These are phyloP conservation scores for Oryzias sinensis DNA, from an alignment of 2,797 vertebrate species.

Conservation along the genomic window DNA sequence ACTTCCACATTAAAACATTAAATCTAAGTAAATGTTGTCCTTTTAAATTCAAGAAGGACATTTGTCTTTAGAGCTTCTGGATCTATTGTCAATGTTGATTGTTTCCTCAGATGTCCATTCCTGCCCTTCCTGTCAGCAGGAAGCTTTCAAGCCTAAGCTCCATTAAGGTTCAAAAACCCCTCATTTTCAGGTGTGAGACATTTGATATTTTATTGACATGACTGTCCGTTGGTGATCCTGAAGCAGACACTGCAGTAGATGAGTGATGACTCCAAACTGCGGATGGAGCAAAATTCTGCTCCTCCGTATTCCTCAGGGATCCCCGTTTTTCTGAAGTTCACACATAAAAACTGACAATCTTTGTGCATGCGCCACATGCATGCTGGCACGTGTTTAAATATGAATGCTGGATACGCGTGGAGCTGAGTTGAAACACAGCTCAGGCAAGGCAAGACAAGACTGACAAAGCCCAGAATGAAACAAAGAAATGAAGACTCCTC, in stretches of 20 bases:
- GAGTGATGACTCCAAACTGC: constrained; percentile 40
- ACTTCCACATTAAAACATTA: too few species aligned
- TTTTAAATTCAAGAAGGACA: too few species aligned
- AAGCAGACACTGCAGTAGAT: constrained; percentile 27
- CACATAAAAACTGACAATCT: constrained; percentile 18
- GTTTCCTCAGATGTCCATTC: too few species aligned
- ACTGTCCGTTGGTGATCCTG: constrained; percentile 4
- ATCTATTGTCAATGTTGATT: too few species aligned
- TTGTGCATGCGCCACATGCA: neutral
- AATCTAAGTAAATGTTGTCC: too few species aligned
- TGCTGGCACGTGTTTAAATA: neutral
- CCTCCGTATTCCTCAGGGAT: constrained; percentile 48
- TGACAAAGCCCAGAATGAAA: constrained; percentile 74
- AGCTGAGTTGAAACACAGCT: constrained; percentile 51
- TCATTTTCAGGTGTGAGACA: too few species aligned
- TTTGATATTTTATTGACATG: constrained; percentile 9
- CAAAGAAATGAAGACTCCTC: constrained; percentile 69
- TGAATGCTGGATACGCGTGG: constrained; percentile 59
- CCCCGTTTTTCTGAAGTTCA: constrained; percentile 46
- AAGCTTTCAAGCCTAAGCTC: too few species aligned
- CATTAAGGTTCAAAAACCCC: too few species aligned
- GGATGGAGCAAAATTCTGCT: constrained; percentile 33
- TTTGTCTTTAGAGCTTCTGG: too few species aligned
- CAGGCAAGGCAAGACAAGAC: constrained; percentile 50
- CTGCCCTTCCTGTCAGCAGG: too few species aligned